Conservation (phyloP, 2,113 vertebrate species). For the Eptesicus fuscus region DNA sequence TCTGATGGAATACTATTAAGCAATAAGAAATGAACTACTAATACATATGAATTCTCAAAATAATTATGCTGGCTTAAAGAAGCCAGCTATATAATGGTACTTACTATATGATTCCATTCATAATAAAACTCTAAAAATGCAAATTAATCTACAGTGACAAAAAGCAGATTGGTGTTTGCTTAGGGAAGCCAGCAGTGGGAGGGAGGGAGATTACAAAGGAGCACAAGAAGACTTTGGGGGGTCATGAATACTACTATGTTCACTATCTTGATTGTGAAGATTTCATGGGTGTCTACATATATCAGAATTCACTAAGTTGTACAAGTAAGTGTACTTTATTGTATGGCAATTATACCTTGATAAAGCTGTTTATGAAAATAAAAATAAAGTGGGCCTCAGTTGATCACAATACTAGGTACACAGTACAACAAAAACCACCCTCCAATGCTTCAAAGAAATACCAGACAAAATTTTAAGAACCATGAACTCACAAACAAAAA, state of each 20-base stretch:
- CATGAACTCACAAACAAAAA: background rate
- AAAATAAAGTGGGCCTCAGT: background rate
- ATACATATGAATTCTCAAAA: background rate
- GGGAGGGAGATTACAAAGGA: background rate
- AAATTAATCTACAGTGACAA: background rate
- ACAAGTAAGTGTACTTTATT: background rate
- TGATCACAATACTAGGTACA: background rate
- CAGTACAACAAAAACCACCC: background rate
- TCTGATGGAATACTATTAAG: background rate
- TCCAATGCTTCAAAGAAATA: background rate
- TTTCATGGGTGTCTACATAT: background rate
- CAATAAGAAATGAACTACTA: background rate
- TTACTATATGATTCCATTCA: background rate
- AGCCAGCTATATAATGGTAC: background rate
- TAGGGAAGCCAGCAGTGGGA: background rate
- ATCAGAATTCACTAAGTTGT: background rate
- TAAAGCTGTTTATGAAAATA: background rate
- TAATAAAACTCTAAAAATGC: constrained; percentile 13
- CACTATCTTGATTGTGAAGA: background rate
- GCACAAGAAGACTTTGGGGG: background rate
- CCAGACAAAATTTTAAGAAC: background rate
- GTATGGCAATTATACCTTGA: background rate
- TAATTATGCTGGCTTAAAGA: background rate
- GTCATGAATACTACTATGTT: background rate
- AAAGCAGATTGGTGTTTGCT: background rate